Percentiles rank a stretch among this genome's conserved stretches.
These are phyloP conservation scores for Lacerta viridis DNA, from an alignment of 2,797 vertebrate genomes.

Conservation along the genomic window DNA sequence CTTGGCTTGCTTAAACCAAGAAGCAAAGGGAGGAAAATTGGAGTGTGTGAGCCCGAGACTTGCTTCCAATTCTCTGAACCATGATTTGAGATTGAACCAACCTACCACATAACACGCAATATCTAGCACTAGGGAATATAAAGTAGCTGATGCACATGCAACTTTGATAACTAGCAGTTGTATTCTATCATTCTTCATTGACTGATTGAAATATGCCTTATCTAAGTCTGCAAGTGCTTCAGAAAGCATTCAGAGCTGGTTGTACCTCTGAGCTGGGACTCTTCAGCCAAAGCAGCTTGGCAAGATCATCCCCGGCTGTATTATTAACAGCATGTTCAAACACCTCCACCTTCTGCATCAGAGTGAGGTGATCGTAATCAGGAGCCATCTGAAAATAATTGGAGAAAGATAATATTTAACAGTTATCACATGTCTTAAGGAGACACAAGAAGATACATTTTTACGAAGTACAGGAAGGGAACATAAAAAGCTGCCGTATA, in stretches of 20 bases:
- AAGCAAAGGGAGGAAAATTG: background rate
- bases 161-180: no score
- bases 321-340: slow-evolving; percentile 99
- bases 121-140: background rate
- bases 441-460: background rate
- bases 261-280: slow-evolving; percentile 96
- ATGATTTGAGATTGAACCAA: background rate
- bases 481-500: no score
- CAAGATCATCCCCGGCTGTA: slow-evolving; percentile 96
- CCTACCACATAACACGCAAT: no score
- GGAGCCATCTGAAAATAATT: slow-evolving; percentile 91
- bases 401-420: background rate
- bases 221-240: background rate
- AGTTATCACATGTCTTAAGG: background rate
- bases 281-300: slow-evolving; percentile 97
- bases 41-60: background rate
- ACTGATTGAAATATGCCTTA: background rate
- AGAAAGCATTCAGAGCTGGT: background rate
- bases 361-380: slow-evolving; percentile 97
- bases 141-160: no score
- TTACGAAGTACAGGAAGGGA: background rate
- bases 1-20: background rate
- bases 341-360: slow-evolving; percentile 99
- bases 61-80: background rate
- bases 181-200: no score